phyloP scores from a whole-genome alignment of 2,888 invertebrate species.

The Brachylomia viminalis region DNA sequence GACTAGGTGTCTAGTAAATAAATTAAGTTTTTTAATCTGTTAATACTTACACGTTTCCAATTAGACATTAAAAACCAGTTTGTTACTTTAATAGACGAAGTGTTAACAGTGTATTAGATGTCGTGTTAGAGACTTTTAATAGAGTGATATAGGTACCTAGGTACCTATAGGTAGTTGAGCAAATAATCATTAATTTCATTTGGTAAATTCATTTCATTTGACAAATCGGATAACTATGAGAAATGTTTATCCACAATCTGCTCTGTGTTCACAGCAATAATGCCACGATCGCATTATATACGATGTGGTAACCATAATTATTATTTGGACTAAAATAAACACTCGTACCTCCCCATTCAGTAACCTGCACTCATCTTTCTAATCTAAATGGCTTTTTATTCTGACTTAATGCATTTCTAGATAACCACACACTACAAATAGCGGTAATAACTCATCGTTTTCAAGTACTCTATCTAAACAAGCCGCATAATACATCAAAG shows the following conservation, averaged over 20 bases:
- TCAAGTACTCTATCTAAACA: conserved; percentile 79
- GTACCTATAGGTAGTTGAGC: no score
- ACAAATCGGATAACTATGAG: not conserved
- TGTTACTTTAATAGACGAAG: not conserved
- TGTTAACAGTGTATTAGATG: not conserved
- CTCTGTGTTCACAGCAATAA: conserved; percentile 1
- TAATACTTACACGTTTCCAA: conserved; percentile 4
- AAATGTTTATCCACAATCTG: not conserved
- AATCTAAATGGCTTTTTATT: conserved; percentile 75
- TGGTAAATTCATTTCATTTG: not conserved
- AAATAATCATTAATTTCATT: not conserved
- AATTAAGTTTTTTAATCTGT: not conserved
- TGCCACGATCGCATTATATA: not conserved
- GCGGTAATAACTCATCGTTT: conserved; percentile 78
- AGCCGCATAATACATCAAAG: conserved; percentile 74
- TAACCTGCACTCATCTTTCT: conserved; percentile 53
- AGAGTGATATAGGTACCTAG: no score
- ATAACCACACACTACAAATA: conserved; percentile 79
- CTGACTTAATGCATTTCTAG: conserved; percentile 77
- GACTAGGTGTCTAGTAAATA: conserved; percentile 1
- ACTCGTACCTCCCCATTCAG: conserved; percentile 24
- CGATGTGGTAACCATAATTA: conserved; percentile 1
- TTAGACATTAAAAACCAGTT: not conserved
- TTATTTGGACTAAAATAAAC: conserved; percentile 25
- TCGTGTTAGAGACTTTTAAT: not conserved